A percentile compares a stretch with the other conserved stretches of the same genome.
phyloP scores from a whole-genome alignment of 1,140 invertebrate genomes.

The Tetragnatha versicolor region DNA sequence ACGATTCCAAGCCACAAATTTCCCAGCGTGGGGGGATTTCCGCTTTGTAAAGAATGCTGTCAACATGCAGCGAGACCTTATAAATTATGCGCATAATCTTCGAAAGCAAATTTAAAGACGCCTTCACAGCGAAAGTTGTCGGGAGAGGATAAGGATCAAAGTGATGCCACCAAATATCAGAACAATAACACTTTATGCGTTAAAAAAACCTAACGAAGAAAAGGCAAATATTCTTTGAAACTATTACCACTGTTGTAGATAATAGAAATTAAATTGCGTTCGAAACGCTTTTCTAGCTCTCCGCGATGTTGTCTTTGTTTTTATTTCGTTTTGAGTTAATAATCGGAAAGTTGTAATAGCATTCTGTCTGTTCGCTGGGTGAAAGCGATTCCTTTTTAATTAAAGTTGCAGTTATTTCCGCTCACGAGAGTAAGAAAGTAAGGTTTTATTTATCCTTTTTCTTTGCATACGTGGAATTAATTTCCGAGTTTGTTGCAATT shows the following conservation, averaged over 20 bases:
- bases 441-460: neutral
- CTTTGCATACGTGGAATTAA: constrained; percentile 24
- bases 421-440: neutral
- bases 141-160: no score
- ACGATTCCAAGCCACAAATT: no score
- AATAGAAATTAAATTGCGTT: constrained; percentile 44
- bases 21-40: no score
- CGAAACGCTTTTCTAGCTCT: neutral
- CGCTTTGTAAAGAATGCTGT: no score
- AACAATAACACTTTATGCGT: no score
- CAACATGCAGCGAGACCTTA: no score
- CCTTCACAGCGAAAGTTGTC: no score
- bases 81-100: no score
- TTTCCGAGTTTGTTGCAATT: constrained; percentile 32
- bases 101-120: no score
- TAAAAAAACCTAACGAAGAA: no score
- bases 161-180: no score
- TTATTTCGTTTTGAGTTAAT: constrained; percentile 17
- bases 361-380: neutral
- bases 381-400: constrained; percentile 33
- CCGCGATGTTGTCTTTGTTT: neutral
- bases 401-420: constrained; percentile 29
- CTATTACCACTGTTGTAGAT: neutral
- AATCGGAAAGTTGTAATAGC: constrained; percentile 27
- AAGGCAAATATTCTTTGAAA: no score